Base-by-base conservation (phyloP, 2,797 vertebrate species). In the Helicolenus hilgendorfi region DNA sequence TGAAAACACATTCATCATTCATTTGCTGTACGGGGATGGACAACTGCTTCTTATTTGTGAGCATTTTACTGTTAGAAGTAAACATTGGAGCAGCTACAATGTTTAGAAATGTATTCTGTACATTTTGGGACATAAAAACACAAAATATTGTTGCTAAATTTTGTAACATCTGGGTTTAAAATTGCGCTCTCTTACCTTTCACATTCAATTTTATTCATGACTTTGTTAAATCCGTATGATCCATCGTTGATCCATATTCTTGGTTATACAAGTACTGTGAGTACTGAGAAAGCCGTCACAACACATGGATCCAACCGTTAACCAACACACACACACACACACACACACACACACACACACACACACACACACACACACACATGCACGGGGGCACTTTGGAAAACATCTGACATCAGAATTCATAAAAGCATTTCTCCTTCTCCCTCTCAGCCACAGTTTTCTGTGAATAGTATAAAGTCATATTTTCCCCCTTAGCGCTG, bases 361-460 rank as follows among this genome's bases (percentile, higher is more conserved):
- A 72, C 41, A 77, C 68, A 53, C 62, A 62, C 53, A 72, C 41
- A 72, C 11, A 14, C 53, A 69, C 68, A 63, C 75, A 76, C 26
- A 73, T 1, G 9, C 26, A 84, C 64, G 64, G n/a, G 26, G 64
- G 75, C 79, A 67, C 93, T 92, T 91, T 94, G 96, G 96, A 97
- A 96, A 97, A 96, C 87, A 93, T 95, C 92, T 96, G 96, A 97
- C 96, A 96, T 96, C 95, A 96, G 94, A 96, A 93, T 95, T 94
- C 89, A 92, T 91, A 92, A 93, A 82, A 94, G 90, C 83, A 35
- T 92, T 94, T 95, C 94, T 95, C 92, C 87, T 80, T 92, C 92
- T 94, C 80, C 79, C 77, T 84, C 88, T 94, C 75, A 60, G 92
- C 92, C 89, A 65, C 92, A 91, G 90, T 94, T 93, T 94, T 96